Conservation (phyloP, 2,113 vertebrate species). For the Cathartes aura region DNA sequence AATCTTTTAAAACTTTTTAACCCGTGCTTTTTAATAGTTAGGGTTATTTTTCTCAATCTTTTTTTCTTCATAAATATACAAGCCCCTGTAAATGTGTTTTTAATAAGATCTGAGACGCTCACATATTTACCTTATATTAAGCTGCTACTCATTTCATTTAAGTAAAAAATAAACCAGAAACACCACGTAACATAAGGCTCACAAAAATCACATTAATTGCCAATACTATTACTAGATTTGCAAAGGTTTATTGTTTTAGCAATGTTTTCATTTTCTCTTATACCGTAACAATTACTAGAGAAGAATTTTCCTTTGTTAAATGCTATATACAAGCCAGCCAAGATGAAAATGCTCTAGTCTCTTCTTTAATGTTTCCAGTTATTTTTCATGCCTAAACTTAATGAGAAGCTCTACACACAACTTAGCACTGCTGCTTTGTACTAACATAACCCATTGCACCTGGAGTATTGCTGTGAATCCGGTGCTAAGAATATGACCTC, state of each 20-base stretch:
- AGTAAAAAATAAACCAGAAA: not conserved
- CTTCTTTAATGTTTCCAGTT: not conserved
- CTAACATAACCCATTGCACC: not conserved
- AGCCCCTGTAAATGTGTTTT: not conserved
- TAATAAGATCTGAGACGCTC: not conserved
- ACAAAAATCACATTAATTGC: not conserved
- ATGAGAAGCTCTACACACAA: not conserved
- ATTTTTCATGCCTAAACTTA: not conserved
- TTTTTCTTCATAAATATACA: not conserved
- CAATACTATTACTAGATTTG: not conserved
- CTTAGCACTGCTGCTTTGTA: not conserved
- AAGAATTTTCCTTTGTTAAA: not conserved
- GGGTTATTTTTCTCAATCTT: not conserved
- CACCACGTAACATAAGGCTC: not conserved
- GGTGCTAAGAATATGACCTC: not conserved
- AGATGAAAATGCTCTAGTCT: not conserved
- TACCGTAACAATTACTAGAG: not conserved
- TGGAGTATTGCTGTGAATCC: not conserved
- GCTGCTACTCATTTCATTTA: not conserved
- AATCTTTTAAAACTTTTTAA: not conserved
- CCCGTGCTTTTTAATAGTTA: not conserved
- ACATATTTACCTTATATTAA: not conserved
- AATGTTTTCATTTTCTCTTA: not conserved
- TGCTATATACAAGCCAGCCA: not conserved
- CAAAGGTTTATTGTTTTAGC: not conserved